A percentile compares a stretch with the other conserved stretches of the same genome.
These are phyloP conservation scores for Catharus fuscescens DNA, from an alignment of 2,113 vertebrate genomes.

Conservation along the genomic window DNA sequence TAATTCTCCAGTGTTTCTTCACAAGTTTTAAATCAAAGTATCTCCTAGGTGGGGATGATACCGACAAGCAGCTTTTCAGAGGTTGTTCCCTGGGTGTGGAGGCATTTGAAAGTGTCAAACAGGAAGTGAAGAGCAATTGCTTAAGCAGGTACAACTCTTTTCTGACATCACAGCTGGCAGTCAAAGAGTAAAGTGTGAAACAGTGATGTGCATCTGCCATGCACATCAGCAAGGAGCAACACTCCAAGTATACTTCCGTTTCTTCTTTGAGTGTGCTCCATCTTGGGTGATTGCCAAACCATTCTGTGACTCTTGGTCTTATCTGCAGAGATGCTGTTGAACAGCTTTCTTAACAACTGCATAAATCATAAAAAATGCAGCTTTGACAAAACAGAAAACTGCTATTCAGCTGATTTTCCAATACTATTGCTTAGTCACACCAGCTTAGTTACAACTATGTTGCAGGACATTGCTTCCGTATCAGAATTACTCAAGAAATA, in stretches of 20 bases:
- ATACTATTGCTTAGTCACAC: not conserved
- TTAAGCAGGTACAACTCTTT: not conserved
- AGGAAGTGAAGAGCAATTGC: constrained; percentile 23
- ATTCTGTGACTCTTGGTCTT: not conserved
- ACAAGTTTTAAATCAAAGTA: not conserved
- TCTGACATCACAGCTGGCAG: not conserved
- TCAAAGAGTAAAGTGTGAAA: not conserved
- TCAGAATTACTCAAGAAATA: not conserved
- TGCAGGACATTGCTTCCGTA: not conserved
- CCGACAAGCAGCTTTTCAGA: not conserved
- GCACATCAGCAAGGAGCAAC: not conserved
- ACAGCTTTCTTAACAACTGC: not conserved
- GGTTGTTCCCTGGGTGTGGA: not conserved
- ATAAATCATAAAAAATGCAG: not conserved
- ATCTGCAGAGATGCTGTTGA: not conserved
- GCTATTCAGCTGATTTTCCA: not conserved
- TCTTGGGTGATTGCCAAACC: not conserved
- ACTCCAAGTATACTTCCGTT: not conserved
- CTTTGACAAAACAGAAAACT: not conserved
- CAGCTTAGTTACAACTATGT: not conserved
- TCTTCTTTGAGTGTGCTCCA: not conserved
- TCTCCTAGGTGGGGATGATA: not conserved
- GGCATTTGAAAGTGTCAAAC: not conserved
- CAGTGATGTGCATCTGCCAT: not conserved
- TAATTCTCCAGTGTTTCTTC: not conserved